Evolutionary conservation across 2,797 vertebrate species (phyloP).

Genomic region (Apodemus agrarius): DNA sequence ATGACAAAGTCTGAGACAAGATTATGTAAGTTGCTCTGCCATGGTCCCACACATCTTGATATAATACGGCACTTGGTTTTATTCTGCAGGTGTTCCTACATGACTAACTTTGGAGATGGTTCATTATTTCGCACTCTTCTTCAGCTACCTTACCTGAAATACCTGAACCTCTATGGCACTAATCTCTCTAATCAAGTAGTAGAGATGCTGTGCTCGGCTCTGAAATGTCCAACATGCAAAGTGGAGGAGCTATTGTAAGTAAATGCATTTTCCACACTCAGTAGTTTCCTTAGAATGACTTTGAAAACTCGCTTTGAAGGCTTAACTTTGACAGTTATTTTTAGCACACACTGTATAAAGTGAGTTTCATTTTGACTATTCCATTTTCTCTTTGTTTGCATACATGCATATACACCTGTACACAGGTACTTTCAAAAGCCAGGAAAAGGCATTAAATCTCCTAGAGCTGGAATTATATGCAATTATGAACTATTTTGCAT

Average conservation of each 20-base stretch:
- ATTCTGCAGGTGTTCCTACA: neutral
- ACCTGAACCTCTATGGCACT: neutral
- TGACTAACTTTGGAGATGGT: neutral
- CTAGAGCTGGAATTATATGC: neutral
- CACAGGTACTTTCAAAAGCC: neutral
- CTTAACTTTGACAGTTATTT: too few species aligned
- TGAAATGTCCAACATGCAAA: neutral
- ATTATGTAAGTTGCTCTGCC: neutral
- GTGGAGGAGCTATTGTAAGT: slow-evolving; percentile 59
- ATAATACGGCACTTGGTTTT: neutral
- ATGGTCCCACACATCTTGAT: neutral
- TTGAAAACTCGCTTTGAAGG: too few species aligned
- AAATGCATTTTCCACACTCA: accelerated
- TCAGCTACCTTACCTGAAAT: neutral
- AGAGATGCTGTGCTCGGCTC: neutral
- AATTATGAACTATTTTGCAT: neutral
- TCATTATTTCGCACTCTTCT: neutral
- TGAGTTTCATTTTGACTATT: neutral
- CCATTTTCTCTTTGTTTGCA: too few species aligned
- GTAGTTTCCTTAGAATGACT: too few species aligned
- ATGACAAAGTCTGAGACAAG: neutral
- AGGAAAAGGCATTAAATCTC: neutral
- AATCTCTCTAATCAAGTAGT: accelerated
- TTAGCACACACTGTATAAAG: too few species aligned
- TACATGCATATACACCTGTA: neutral